Evolutionary conservation across 2,797 vertebrate genomes (phyloP).

Genomic region (Neomorphus geoffroyi): DNA sequence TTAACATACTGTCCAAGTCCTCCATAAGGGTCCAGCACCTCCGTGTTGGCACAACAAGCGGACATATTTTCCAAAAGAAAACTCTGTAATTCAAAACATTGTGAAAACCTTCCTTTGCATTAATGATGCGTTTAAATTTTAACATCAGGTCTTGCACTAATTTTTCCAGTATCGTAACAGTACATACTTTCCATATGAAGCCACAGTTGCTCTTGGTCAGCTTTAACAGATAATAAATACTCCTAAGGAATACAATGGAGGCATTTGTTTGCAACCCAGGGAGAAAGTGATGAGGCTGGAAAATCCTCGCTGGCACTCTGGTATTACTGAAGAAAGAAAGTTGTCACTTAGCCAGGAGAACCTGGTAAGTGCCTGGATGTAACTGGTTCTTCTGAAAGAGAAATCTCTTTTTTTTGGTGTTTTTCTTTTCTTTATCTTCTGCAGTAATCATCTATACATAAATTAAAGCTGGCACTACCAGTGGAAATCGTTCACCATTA

Average conservation of each 20-base stretch:
- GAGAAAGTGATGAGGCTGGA: neutral
- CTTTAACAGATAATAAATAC: neutral
- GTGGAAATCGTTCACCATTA: neutral
- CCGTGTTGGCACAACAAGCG: neutral
- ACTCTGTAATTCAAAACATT: neutral
- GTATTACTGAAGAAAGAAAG: neutral
- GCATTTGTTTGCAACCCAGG: neutral
- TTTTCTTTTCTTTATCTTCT: neutral
- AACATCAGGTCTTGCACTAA: neutral
- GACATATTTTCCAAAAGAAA: neutral
- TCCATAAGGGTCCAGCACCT: neutral
- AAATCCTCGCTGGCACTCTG: neutral
- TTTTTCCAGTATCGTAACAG: neutral
- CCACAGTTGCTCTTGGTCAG: neutral
- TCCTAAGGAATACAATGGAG: neutral
- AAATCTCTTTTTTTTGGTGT: rapidly evolving
- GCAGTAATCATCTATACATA: neutral
- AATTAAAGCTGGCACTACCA: neutral
- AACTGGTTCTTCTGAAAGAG: neutral
- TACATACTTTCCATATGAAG: neutral
- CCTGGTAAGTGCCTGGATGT: neutral
- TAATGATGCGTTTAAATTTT: neutral
- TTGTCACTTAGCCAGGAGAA: neutral
- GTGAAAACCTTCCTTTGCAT: neutral
- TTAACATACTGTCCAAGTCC: neutral